These are phyloP conservation scores for Perodicticus potto DNA, from an alignment of 2,797 vertebrate genomes.

Conservation along the genomic window DNA sequence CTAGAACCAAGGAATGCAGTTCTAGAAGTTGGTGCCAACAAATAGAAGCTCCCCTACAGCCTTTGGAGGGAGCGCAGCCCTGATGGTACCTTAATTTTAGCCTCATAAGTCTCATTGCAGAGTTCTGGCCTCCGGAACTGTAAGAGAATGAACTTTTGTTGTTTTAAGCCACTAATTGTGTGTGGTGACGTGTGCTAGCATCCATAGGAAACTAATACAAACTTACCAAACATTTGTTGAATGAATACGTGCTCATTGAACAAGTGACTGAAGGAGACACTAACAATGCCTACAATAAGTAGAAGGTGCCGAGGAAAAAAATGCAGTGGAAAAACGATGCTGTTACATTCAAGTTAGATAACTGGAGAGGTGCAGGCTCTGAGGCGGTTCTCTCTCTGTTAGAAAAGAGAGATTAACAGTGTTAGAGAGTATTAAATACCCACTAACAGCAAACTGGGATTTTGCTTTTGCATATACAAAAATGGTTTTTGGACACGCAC, in stretches of 20 bases:
- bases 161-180: background rate
- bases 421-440: background rate
- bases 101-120: background rate
- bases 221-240: background rate
- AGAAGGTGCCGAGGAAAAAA: background rate
- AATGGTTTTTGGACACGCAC: background rate
- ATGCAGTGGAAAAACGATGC: background rate
- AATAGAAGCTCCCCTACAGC: background rate
- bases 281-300: background rate
- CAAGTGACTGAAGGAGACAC: background rate
- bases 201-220: background rate
- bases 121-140: background rate
- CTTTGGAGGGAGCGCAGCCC: fast-evolving
- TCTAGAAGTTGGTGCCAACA: background rate
- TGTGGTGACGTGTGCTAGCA: background rate
- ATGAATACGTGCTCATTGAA: background rate
- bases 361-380: background rate
- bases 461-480: background rate
- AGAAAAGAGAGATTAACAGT: too few relatives aligned
- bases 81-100: background rate
- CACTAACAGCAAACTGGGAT: background rate
- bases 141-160: background rate
- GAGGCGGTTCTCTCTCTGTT: background rate
- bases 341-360: too few relatives aligned
- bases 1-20: background rate